Base-by-base conservation (phyloP, 2,113 vertebrate species). In the Siniperca knerii region DNA sequence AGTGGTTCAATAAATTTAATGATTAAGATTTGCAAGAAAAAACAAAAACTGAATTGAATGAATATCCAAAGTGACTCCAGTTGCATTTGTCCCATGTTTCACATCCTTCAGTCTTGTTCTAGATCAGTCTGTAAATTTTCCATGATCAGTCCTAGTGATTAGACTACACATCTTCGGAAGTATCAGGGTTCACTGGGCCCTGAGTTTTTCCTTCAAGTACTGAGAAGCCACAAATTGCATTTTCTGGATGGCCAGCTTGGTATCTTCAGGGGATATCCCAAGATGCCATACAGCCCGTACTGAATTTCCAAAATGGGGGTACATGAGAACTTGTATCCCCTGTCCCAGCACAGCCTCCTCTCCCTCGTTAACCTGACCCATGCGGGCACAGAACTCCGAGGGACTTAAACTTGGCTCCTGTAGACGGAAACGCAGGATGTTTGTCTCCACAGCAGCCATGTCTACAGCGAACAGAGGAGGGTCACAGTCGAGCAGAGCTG, bases 281-380 rank as follows among this genome's bases (percentile, higher is more conserved):
- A 93, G 79, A 93, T 99, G 97, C 97, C 97, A 97, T 82, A 97
- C 95, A 0, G 96, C 94, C 68, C 93, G 61, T 0, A 97, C 85
- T 0, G 89, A 71, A 66, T 20, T 78, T 0, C 91, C 91, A 0
- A 92, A 84, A 88, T 96, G 93, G 12, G 97, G 96, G 18, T 94
- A 93, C 80, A 97, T 92, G 77, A 96, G 94, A 42, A 97, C 94
- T 0, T 77, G 90, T 48, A 97, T 93, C 0, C 90, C 94, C 2
- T 69, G 88, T 9, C 96, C 95, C 0, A 93, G 83, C 54, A 87
- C 91, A 0, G 89, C 94, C 81, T 90, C 57, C 90, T 97, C 96
- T 4, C 91, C 95, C 0, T 94, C 13, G 0, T 90, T 95, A 67
- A 97, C 92, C 0, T 88, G 70, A 61, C 20, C 84, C 94, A 97